phyloP scores from a whole-genome alignment of 2,797 vertebrate species.

The Falco biarmicus region DNA sequence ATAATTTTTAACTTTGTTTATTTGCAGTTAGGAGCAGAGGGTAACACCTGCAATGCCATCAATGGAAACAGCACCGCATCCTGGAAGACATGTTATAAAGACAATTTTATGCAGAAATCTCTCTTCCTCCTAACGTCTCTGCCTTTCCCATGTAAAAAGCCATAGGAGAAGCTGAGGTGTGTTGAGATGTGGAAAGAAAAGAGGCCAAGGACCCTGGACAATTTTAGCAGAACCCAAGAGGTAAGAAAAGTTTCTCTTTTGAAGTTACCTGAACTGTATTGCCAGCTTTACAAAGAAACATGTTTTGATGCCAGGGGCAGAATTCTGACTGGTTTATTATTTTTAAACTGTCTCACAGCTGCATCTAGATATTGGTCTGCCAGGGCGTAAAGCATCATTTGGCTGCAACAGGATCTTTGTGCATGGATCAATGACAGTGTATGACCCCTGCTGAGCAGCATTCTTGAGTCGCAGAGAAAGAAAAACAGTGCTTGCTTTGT shows the following conservation, averaged over 20 bases:
- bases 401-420: neutral
- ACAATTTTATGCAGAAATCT: neutral
- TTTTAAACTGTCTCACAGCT: slow-evolving; percentile 7
- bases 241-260: neutral
- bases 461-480: neutral
- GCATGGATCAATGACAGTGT: neutral
- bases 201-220: neutral
- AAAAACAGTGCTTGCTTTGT: neutral
- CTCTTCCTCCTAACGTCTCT: neutral
- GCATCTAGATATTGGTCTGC: neutral
- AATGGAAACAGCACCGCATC: neutral
- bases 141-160: neutral
- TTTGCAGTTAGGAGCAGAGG: neutral
- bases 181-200: neutral
- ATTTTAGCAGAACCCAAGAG: neutral
- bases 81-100: neutral
- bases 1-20: neutral
- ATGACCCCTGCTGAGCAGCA: neutral
- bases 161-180: neutral
- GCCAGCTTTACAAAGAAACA: neutral
- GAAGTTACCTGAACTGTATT: neutral
- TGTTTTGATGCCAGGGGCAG: neutral
- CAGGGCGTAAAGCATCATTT: neutral
- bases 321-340: neutral
- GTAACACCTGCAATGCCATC: neutral